Conservation (phyloP, 2,888 invertebrate genomes). For the Netelia melanura region DNA sequence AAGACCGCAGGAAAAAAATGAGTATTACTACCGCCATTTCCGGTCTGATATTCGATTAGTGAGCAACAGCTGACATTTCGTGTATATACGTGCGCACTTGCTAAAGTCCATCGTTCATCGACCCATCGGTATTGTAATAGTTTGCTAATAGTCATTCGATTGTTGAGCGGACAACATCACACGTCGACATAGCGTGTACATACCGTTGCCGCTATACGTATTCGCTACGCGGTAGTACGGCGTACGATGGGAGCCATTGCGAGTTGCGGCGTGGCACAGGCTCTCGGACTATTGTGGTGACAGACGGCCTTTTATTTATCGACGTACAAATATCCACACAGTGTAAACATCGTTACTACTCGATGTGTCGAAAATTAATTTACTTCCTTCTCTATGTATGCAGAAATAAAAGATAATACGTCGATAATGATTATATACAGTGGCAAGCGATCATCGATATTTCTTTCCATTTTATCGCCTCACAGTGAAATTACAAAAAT, state of each 20-base stretch:
- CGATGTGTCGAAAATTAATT: conserved; percentile 20
- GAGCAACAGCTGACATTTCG: conserved; percentile 79
- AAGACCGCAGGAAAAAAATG: no score
- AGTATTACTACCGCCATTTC: not conserved
- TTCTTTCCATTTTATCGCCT: not conserved
- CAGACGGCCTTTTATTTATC: conserved; percentile 34
- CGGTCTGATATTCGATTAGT: conserved; percentile 61
- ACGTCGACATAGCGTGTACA: conserved; percentile 34
- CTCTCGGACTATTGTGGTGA: conserved; percentile 24
- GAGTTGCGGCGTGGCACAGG: conserved; percentile 13
- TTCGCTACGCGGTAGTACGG: conserved; percentile 23
- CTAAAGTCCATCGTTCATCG: conserved; percentile 70
- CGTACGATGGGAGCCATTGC: conserved; percentile 32
- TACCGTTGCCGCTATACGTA: conserved; percentile 8
- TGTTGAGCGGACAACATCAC: conserved; percentile 69
- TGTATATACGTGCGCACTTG: conserved; percentile 66
- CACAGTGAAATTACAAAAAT: not conserved
- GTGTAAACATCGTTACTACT: conserved; percentile 22
- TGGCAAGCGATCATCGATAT: not conserved
- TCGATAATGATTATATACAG: not conserved
- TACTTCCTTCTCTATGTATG: conserved; percentile 23
- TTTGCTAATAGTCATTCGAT: conserved; percentile 79
- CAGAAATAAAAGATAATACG: not conserved
- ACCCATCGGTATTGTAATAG: conserved; percentile 79
- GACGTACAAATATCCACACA: not conserved